These are phyloP conservation scores for Acronicta psi DNA, from an alignment of 2,888 invertebrate genomes.

Conservation along the genomic window DNA sequence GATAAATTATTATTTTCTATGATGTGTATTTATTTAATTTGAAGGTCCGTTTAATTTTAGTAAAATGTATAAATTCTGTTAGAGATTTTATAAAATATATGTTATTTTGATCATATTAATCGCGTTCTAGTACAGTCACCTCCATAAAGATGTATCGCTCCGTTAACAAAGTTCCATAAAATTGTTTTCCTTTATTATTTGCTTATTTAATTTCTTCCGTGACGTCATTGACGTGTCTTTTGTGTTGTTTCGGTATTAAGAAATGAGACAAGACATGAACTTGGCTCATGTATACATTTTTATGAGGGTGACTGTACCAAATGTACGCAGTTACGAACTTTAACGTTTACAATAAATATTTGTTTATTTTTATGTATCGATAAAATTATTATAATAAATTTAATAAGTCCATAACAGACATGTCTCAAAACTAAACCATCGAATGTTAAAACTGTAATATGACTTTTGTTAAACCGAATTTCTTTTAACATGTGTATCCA, in stretches of 20 bases:
- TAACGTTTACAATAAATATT: constrained; percentile 51
- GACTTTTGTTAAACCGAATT: constrained; percentile 72
- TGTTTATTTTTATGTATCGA: constrained; percentile 55
- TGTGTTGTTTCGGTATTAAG: no score
- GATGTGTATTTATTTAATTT: neutral
- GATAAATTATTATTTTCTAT: neutral
- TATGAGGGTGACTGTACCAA: constrained; percentile 49
- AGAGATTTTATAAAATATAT: neutral
- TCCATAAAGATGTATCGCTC: no score
- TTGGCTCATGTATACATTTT: no score
- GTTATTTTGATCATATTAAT: neutral
- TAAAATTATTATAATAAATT: constrained; percentile 43
- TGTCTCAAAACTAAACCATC: constrained; percentile 60
- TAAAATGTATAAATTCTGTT: neutral
- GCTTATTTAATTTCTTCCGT: no score
- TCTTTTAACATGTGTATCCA: constrained; percentile 76
- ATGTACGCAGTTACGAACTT: constrained; percentile 55
- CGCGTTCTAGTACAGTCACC: no score
- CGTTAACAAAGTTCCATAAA: no score
- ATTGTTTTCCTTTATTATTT: no score
- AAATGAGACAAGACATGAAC: no score
- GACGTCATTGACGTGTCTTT: no score
- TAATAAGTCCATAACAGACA: constrained; percentile 38
- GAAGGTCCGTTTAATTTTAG: neutral
- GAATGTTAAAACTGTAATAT: constrained; percentile 60